A percentile compares a stretch with the other conserved stretches of the same genome.
Conservation (phyloP, 2,888 invertebrate genomes). For the Melinaea menophilus region DNA sequence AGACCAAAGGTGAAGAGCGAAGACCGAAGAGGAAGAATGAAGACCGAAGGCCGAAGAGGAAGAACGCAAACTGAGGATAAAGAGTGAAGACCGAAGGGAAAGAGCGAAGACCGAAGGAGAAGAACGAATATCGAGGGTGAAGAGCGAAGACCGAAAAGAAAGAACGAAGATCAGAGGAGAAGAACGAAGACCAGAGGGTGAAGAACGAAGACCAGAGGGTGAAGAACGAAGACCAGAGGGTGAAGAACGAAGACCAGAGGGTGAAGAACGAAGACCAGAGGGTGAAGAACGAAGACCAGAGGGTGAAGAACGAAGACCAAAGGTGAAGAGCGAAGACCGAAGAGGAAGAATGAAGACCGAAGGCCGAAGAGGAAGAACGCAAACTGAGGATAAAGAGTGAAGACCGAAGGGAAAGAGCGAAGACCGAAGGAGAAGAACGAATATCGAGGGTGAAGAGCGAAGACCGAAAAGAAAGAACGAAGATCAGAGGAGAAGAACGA, state of each 20-base stretch:
- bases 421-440: too few relatives aligned
- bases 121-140: conserved; percentile 5
- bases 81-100: background rate
- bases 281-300: conserved; percentile 14
- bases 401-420: too few relatives aligned
- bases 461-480: conserved; percentile 17
- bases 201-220: conserved; percentile 4
- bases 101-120: background rate
- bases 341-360: too few relatives aligned
- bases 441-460: background rate
- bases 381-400: background rate
- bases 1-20: background rate
- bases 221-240: background rate
- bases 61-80: background rate
- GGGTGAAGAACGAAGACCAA: background rate
- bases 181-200: background rate
- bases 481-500: conserved; percentile 7
- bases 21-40: background rate
- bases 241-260: conserved; percentile 8
- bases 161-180: conserved; percentile 10
- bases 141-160: conserved; percentile 11
- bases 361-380: too few relatives aligned
- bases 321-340: background rate
- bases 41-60: conserved; percentile 11
- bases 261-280: conserved; percentile 1